Evolutionary conservation across 2,113 vertebrate genomes (phyloP).

Genomic region (Falco punctatus): DNA sequence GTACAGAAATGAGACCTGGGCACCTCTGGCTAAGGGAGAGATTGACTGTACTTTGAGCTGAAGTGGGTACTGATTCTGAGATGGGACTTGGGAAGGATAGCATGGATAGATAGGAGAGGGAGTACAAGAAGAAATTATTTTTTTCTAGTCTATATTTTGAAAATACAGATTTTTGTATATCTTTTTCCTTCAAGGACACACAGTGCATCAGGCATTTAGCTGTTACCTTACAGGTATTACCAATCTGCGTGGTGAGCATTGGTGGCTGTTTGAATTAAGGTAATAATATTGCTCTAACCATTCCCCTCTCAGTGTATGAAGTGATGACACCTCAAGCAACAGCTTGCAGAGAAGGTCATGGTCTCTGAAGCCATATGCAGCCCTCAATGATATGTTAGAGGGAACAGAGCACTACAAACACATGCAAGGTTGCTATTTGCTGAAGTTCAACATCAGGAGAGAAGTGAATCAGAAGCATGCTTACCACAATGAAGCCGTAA

Average conservation of each 20-base stretch:
- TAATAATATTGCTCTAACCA: neutral
- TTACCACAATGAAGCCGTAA: neutral
- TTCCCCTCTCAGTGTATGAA: neutral
- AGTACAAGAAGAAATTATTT: neutral
- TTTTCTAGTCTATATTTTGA: neutral
- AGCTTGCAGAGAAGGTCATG: neutral
- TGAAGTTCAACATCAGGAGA: neutral
- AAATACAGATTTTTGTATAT: neutral
- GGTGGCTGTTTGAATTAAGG: neutral
- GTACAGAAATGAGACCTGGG: neutral
- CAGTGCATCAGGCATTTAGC: neutral
- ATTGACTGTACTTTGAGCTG: neutral
- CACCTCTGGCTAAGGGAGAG: neutral
- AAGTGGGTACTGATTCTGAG: neutral
- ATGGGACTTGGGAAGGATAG: neutral
- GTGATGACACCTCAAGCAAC: neutral
- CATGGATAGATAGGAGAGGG: neutral
- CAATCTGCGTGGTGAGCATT: neutral
- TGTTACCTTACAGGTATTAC: neutral
- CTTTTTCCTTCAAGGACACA: neutral
- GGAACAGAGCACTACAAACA: neutral
- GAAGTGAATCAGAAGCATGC: neutral
- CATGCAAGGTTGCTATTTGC: neutral
- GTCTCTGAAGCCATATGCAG: neutral
- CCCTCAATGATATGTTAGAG: neutral